These are phyloP conservation scores for Meloidogyne hapla DNA, from an alignment of 1,140 invertebrate species.

Conservation along the genomic window DNA sequence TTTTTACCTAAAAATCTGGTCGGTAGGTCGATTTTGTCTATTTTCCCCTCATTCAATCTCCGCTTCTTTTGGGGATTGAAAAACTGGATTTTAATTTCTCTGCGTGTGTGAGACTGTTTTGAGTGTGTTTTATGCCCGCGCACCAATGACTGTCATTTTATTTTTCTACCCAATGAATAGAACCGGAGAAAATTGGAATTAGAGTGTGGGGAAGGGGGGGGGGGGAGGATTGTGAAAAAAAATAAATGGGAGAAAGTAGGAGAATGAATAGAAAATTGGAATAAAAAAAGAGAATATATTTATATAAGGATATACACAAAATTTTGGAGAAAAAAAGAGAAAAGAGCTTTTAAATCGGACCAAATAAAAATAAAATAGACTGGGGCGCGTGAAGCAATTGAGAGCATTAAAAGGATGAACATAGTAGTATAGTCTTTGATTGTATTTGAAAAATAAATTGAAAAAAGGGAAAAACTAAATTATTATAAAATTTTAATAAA, in stretches of 20 bases:
- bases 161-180: conserved; percentile 5
- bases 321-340: neutral
- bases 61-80: neutral
- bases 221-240: neutral
- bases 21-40: conserved; percentile 1
- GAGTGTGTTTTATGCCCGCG: neutral
- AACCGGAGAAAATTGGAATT: neutral
- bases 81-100: neutral
- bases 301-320: neutral
- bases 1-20: conserved; percentile 6
- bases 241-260: neutral
- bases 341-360: too few relatives aligned
- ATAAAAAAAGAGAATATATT: neutral
- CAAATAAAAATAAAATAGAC: too few relatives aligned
- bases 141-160: neutral
- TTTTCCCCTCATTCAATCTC: conserved; percentile 5
- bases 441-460: neutral
- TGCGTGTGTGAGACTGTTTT: neutral
- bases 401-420: too few relatives aligned
- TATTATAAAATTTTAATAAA: too few relatives aligned
- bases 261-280: neutral
- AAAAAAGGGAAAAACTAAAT: neutral
- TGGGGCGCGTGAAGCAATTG: neutral
- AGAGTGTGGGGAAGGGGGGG: too few relatives aligned
- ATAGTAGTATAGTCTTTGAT: too few relatives aligned